phyloP scores from a whole-genome alignment of 2,113 vertebrate genomes.

The Rhinogobius similis region DNA sequence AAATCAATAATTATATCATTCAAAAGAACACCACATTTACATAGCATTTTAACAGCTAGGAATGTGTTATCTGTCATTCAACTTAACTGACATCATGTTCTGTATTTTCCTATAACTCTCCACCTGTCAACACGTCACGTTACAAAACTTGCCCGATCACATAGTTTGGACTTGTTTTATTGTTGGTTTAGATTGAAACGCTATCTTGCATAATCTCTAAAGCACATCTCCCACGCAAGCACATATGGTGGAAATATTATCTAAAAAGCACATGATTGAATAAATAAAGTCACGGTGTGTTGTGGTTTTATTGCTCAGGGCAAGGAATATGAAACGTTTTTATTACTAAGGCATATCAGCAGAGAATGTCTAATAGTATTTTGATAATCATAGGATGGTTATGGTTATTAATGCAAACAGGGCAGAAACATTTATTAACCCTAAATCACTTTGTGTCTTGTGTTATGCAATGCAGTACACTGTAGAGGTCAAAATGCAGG shows the following conservation, averaged over 20 bases:
- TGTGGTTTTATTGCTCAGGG: too few species aligned
- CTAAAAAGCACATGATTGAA: neutral
- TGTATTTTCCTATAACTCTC: neutral
- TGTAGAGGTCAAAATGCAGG: neutral
- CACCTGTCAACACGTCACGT: conserved; percentile 4
- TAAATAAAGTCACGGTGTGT: neutral
- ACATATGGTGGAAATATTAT: neutral
- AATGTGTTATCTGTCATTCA: too few species aligned
- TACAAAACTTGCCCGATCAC: conserved; percentile 10
- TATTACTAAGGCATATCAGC: neutral
- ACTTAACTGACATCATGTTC: neutral
- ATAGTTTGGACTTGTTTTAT: conserved; percentile 14
- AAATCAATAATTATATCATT: neutral
- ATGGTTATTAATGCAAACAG: neutral
- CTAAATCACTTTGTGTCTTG: neutral
- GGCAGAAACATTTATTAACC: neutral
- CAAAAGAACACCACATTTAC: too few species aligned
- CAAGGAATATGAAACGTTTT: neutral
- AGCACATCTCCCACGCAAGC: neutral
- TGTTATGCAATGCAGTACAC: neutral
- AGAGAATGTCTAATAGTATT: neutral
- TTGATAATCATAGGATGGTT: neutral
- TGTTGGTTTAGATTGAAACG: neutral
- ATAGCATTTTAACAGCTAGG: too few species aligned
- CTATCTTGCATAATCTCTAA: neutral